A percentile compares a stretch with the other conserved stretches of the same genome.
Conservation (phyloP, 92 coral and sea anemone genomes). For the Zoanthus sansibaricus region DNA sequence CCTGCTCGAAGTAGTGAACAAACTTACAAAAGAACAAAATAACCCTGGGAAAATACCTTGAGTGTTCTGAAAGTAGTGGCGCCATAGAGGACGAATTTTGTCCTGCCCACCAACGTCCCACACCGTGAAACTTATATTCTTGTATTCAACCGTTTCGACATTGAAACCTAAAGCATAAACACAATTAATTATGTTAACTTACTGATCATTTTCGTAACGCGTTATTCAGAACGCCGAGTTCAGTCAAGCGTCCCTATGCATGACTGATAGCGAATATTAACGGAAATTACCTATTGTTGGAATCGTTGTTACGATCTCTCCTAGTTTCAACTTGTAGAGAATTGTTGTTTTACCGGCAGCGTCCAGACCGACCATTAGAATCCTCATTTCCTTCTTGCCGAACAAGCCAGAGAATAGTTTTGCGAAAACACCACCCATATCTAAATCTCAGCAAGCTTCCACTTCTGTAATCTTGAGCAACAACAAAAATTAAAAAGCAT, state of each 20-base stretch:
- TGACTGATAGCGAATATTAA: not conserved
- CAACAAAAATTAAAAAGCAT: not conserved
- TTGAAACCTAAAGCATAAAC: slow-evolving; percentile 48
- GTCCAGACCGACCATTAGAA: slow-evolving; percentile 61
- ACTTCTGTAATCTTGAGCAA: not conserved
- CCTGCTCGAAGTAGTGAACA: too few species aligned
- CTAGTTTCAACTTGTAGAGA: slow-evolving; percentile 57
- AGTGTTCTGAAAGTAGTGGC: slow-evolving; percentile 74
- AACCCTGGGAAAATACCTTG: slow-evolving; percentile 69
- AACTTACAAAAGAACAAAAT: too few species aligned
- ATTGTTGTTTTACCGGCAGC: slow-evolving; percentile 60
- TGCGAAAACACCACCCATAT: slow-evolving; percentile 53
- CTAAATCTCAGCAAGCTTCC: not conserved
- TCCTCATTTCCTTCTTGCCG: slow-evolving; percentile 66
- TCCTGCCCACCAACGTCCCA: slow-evolving; percentile 73
- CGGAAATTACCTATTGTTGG: slow-evolving; percentile 53
- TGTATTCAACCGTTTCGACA: slow-evolving; percentile 61
- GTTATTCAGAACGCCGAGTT: not conserved
- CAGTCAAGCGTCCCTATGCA: not conserved
- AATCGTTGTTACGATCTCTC: slow-evolving; percentile 59
- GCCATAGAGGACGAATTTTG: slow-evolving; percentile 72
- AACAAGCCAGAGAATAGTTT: slow-evolving; percentile 55
- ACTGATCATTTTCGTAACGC: too few species aligned
- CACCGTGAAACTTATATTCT: slow-evolving; percentile 62
- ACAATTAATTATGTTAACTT: not conserved